These are phyloP conservation scores for Neodiprion virginianus DNA, from an alignment of 1,140 invertebrate genomes.

Conservation along the genomic window DNA sequence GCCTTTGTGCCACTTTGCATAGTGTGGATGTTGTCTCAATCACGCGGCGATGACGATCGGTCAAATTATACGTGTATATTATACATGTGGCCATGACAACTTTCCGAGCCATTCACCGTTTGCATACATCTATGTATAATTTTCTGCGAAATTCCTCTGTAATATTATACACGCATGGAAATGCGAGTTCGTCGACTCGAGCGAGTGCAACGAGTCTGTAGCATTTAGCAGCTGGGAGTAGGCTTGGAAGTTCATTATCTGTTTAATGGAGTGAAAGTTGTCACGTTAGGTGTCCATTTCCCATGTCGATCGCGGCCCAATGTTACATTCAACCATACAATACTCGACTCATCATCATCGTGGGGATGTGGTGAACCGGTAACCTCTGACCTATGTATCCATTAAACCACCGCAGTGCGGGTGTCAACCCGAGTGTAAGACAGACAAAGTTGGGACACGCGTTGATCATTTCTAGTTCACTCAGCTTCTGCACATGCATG, in stretches of 20 bases:
- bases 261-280: conserved; percentile 47
- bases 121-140: neutral
- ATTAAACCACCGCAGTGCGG: neutral
- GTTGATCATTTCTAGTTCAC: too few relatives aligned
- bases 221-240: neutral
- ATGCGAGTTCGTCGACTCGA: neutral
- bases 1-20: conserved; percentile 28
- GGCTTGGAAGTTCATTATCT: conserved; percentile 41
- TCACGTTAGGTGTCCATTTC: conserved; percentile 44
- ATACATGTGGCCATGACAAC: neutral
- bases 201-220: neutral
- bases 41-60: conserved; percentile 20
- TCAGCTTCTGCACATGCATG: too few relatives aligned
- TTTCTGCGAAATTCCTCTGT: neutral
- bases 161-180: neutral
- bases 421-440: too few relatives aligned
- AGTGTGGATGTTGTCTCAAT: conserved; percentile 39
- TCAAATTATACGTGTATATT: neutral
- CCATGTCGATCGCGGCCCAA: conserved; percentile 42
- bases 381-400: neutral
- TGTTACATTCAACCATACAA: conserved; percentile 15
- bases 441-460: too few relatives aligned
- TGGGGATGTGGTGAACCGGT: neutral
- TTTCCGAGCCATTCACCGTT: neutral
- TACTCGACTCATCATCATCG: neutral